Evolutionary conservation across 2,797 vertebrate genomes (phyloP).

Genomic region (Steatocranus sp.): DNA sequence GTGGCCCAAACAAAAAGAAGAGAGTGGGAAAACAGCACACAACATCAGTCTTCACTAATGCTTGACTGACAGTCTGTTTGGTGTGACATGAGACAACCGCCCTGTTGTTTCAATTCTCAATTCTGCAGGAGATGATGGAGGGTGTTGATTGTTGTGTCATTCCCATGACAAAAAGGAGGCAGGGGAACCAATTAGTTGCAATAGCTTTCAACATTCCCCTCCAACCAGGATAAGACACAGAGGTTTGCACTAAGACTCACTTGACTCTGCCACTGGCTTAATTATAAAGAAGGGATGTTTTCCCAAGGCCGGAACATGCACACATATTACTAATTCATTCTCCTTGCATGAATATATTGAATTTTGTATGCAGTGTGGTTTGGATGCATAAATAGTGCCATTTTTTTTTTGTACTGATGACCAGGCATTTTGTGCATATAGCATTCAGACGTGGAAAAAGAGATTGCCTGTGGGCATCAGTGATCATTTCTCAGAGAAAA

Average conservation of each 20-base stretch:
- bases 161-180: conserved; percentile 65
- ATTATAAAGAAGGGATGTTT: conserved; percentile 49
- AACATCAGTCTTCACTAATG: conserved; percentile 52
- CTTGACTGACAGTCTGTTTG: conserved; percentile 32
- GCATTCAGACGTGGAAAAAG: neutral
- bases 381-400: neutral
- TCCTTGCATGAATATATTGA: conserved; percentile 36
- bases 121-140: conserved; percentile 32
- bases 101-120: conserved; percentile 28
- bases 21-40: neutral
- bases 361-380: neutral
- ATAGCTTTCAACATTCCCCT: conserved; percentile 55
- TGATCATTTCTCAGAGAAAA: neutral
- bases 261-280: conserved; percentile 43
- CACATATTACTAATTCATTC: conserved; percentile 57
- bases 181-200: conserved; percentile 69
- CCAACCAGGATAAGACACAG: conserved; percentile 29
- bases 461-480: neutral
- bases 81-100: conserved; percentile 30
- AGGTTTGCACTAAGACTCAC: conserved; percentile 20
- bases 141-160: conserved; percentile 29
- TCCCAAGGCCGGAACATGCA: conserved; percentile 48
- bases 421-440: neutral
- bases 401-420: neutral
- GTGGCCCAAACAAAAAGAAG: neutral